Evolutionary conservation across 2,797 vertebrate species (phyloP).

Genomic region (Myiotriccus ornatus): DNA sequence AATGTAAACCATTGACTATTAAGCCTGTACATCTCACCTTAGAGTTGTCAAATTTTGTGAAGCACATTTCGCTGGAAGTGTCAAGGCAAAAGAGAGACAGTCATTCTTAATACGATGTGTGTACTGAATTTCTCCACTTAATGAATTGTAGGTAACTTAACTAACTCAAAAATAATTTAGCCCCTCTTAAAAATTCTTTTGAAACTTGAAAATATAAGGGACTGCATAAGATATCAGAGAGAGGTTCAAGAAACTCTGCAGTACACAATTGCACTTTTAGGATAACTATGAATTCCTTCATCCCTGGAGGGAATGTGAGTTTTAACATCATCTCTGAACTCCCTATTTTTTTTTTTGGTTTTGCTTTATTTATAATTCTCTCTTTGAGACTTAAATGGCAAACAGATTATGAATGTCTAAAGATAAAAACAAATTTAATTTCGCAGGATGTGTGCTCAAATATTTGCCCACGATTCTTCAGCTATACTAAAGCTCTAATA

Average conservation of each 20-base stretch:
- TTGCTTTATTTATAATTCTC: not conserved
- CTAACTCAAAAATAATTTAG: slow-evolving; percentile 8
- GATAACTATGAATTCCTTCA: not conserved
- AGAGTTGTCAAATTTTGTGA: not conserved
- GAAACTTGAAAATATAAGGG: not conserved
- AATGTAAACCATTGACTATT: not conserved
- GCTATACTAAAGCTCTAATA: not conserved
- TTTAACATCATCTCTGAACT: not conserved
- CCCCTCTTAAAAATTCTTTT: not conserved
- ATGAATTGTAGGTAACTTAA: not conserved
- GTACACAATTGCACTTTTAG: not conserved
- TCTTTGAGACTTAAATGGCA: not conserved
- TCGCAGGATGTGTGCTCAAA: not conserved
- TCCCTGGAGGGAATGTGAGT: not conserved
- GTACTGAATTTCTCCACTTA: not conserved
- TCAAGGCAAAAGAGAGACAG: not conserved
- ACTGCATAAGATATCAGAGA: not conserved
- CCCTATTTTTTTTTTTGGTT: not conserved
- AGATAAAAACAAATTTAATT: not conserved
- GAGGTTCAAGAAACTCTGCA: not conserved
- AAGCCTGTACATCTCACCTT: not conserved
- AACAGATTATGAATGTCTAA: not conserved
- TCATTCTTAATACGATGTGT: not conserved
- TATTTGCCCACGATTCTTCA: not conserved
- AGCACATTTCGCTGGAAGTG: not conserved